These are phyloP conservation scores for Himalopsyche japonica DNA, from an alignment of 2,888 invertebrate species.

Conservation along the genomic window DNA sequence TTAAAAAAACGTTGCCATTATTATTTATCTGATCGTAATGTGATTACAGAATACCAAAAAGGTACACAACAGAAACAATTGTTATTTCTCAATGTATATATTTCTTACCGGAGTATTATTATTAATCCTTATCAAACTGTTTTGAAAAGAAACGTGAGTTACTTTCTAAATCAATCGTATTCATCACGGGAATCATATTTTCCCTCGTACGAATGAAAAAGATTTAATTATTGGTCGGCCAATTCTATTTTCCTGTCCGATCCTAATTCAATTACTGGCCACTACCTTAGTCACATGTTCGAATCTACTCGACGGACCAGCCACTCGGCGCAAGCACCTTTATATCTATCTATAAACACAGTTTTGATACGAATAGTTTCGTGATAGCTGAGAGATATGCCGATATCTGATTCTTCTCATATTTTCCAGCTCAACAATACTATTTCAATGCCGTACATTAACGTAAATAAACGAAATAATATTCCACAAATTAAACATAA, in stretches of 20 bases:
- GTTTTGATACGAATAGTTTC: not conserved
- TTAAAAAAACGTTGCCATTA: not conserved
- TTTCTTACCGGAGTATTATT: not conserved
- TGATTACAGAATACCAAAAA: not conserved
- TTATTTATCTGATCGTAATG: not conserved
- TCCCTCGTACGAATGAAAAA: conserved; percentile 12
- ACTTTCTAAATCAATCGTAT: not conserved
- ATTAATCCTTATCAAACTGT: not conserved
- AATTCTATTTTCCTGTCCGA: conserved; percentile 21
- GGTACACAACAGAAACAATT: not conserved
- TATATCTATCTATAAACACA: not conserved
- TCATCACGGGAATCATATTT: conserved; percentile 20
- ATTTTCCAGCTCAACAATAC: too few relatives aligned
- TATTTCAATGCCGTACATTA: too few relatives aligned
- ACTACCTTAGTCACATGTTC: not conserved
- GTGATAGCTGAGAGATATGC: not conserved
- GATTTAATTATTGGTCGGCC: conserved; percentile 25
- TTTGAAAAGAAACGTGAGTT: not conserved
- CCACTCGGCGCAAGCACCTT: conserved; percentile 16
- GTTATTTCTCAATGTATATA: not conserved
- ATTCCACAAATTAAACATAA: too few relatives aligned
- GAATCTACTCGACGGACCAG: conserved; percentile 3
- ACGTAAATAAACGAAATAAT: too few relatives aligned
- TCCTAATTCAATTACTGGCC: conserved; percentile 27
- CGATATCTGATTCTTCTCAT: too few relatives aligned